These are phyloP conservation scores for Hedychridium roseum DNA, from an alignment of 2,888 invertebrate species.

Conservation along the genomic window DNA sequence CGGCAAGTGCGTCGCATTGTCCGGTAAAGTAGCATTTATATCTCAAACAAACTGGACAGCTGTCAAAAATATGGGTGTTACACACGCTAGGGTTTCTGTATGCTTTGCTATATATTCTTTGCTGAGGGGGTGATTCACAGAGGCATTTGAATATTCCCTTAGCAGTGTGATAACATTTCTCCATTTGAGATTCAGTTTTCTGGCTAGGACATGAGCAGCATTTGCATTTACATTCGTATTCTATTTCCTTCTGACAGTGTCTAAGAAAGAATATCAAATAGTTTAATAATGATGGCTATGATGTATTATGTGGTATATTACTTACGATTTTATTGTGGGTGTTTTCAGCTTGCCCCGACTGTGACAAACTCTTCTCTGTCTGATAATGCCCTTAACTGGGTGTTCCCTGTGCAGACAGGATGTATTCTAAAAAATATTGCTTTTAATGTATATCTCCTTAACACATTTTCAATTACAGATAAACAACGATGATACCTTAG, in stretches of 20 bases:
- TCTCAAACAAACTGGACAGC: slow-evolving; percentile 53
- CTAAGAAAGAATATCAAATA: background rate
- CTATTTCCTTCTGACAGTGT: slow-evolving; percentile 8
- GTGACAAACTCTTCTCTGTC: slow-evolving; percentile 58
- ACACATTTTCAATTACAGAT: too few species aligned
- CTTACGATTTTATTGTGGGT: slow-evolving; percentile 42
- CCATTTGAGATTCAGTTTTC: slow-evolving; percentile 18
- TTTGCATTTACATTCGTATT: too few species aligned
- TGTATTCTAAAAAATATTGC: slow-evolving; percentile 37
- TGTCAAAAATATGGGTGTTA: slow-evolving; percentile 40
- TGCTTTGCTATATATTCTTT: slow-evolving; percentile 9
- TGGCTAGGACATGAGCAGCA: slow-evolving; percentile 14
- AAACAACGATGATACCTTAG: too few species aligned
- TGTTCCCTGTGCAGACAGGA: slow-evolving; percentile 41
- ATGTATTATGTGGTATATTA: background rate
- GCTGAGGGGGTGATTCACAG: slow-evolving; percentile 11
- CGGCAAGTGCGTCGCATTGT: slow-evolving; percentile 14
- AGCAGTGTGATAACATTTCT: slow-evolving; percentile 35
- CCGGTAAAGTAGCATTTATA: slow-evolving; percentile 53
- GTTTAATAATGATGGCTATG: too few species aligned
- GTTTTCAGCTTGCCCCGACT: slow-evolving; percentile 37
- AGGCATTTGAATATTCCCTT: slow-evolving; percentile 21
- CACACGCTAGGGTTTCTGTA: slow-evolving; percentile 21
- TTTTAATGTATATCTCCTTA: background rate
- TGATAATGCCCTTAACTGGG: slow-evolving; percentile 45